These are phyloP conservation scores for Tenthredo livida DNA, from an alignment of 2,888 invertebrate genomes.

Conservation along the genomic window DNA sequence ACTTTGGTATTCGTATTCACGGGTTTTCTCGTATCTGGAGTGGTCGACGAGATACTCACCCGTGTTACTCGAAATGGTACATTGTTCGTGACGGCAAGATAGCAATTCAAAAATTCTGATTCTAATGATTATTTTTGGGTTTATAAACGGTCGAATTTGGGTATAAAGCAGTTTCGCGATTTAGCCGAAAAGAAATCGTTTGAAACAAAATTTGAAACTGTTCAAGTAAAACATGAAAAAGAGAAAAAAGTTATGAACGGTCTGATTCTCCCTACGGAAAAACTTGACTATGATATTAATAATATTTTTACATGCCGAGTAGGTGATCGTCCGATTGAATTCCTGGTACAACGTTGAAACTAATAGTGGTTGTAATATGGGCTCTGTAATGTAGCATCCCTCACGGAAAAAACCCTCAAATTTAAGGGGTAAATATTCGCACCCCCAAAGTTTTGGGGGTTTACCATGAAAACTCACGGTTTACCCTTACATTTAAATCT, in stretches of 20 bases:
- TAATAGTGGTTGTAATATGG: slow-evolving; percentile 27
- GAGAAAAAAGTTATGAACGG: not conserved
- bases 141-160: not conserved
- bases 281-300: not conserved
- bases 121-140: not conserved
- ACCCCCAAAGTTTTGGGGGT: no score
- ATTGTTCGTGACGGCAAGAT: not conserved
- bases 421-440: no score
- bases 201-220: no score
- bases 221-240: not conserved
- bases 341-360: not conserved
- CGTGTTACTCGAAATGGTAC: slow-evolving; percentile 3
- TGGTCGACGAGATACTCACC: not conserved
- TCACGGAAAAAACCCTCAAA: no score
- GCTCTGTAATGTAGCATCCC: not conserved
- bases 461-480: no score
- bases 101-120: not conserved
- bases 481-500: no score
- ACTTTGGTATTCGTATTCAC: slow-evolving; percentile 3
- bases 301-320: not conserved
- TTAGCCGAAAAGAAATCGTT: not conserved
- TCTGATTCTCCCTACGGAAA: not conserved
- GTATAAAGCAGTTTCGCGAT: not conserved
- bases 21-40: not conserved
- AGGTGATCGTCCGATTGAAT: slow-evolving; percentile 10